These are phyloP conservation scores for Rhopilema esculentum DNA, from an alignment of 30 jellyfish, hydroid and myxozoan genomes.

Conservation along the genomic window DNA sequence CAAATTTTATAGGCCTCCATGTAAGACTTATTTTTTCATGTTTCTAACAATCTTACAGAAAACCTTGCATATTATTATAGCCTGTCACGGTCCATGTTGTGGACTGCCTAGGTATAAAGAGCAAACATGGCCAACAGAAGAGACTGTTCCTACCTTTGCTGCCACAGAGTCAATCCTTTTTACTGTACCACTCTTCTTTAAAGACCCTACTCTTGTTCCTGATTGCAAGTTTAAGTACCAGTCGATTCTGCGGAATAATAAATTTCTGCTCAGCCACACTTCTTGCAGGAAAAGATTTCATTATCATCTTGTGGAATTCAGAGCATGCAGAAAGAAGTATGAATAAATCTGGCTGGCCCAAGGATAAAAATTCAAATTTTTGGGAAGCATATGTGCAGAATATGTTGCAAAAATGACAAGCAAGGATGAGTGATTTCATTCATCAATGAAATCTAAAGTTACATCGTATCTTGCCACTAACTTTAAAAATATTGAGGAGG, in stretches of 20 bases:
- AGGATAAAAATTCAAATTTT: too few relatives aligned
- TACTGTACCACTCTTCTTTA: conserved; percentile 40
- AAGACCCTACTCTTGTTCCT: conserved; percentile 16
- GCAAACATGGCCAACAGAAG: conserved; percentile 63
- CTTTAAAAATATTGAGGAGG: too few relatives aligned
- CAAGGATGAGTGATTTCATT: too few relatives aligned
- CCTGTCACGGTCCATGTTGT: conserved; percentile 39
- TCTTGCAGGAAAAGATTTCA: conserved; percentile 27
- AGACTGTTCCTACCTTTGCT: conserved; percentile 28
- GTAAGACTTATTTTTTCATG: conserved; percentile 21
- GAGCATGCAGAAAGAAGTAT: not conserved
- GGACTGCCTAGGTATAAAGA: conserved; percentile 3
- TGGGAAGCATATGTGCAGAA: too few relatives aligned
- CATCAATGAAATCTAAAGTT: too few relatives aligned
- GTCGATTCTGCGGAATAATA: conserved; percentile 22
- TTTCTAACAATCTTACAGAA: conserved; percentile 42
- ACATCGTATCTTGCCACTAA: too few relatives aligned
- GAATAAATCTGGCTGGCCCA: too few relatives aligned
- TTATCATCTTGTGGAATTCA: not conserved
- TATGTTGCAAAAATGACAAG: too few relatives aligned
- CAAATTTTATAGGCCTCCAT: not conserved
- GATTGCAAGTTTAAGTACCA: not conserved
- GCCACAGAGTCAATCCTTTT: conserved; percentile 26
- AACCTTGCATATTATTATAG: conserved; percentile 19
- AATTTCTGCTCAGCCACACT: conserved; percentile 42